Conservation (phyloP, 2,888 invertebrate species). For the Mythimna pallens region DNA sequence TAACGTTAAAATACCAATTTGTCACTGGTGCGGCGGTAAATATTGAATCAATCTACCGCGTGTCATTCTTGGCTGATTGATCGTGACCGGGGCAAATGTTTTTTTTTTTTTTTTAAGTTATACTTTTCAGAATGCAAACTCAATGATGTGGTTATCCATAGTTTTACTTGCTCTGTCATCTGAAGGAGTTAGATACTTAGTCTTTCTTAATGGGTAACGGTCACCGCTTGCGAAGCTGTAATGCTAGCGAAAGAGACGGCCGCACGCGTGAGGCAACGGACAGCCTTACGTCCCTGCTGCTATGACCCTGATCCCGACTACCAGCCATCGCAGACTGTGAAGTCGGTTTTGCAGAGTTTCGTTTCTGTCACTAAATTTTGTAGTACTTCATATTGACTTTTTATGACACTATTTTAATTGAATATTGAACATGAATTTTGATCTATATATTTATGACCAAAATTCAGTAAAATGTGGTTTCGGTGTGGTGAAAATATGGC, state of each 20-base stretch:
- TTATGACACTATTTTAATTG: too few species aligned
- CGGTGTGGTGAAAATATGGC: too few species aligned
- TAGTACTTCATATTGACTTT: too few species aligned
- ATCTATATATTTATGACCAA: too few species aligned
- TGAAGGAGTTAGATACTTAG: background rate
- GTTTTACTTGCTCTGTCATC: background rate
- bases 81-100: slow-evolving; percentile 26
- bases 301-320: background rate
- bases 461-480: too few species aligned
- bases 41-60: slow-evolving; percentile 46
- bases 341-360: too few species aligned
- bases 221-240: background rate
- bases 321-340: too few species aligned
- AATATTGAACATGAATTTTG: too few species aligned
- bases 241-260: too few species aligned
- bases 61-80: slow-evolving; percentile 36
- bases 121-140: slow-evolving; percentile 33
- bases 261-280: too few species aligned
- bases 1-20: slow-evolving; percentile 41
- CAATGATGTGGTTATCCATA: background rate
- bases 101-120: slow-evolving; percentile 10
- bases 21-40: slow-evolving; percentile 28
- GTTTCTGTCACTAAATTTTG: too few species aligned
- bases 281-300: too few species aligned
- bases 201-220: background rate